phyloP scores from a whole-genome alignment of 2,888 invertebrate genomes.

The Clusia tigrina region DNA sequence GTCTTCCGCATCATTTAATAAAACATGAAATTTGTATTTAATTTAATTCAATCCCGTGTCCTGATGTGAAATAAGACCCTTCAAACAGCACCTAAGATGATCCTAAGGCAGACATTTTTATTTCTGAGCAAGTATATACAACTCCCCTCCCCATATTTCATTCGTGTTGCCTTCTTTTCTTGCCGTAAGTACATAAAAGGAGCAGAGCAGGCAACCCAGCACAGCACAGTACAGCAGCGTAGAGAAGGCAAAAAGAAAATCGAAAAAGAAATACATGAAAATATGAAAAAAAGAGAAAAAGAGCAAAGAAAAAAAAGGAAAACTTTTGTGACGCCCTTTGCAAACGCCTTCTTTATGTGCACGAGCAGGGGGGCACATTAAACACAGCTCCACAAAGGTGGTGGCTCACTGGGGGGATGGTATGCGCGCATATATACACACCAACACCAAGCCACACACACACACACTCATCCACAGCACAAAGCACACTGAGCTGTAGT shows the following conservation, averaged over 20 bases:
- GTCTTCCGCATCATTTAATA: slow-evolving; percentile 36
- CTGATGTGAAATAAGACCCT: slow-evolving; percentile 29
- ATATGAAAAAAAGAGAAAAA: background rate
- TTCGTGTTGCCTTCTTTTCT: background rate
- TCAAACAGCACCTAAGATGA: slow-evolving; percentile 25
- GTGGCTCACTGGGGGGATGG: slow-evolving; percentile 24
- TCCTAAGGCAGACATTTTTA: slow-evolving; percentile 17
- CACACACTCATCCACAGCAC: too few species aligned
- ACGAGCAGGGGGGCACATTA: slow-evolving; percentile 23
- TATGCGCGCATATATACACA: slow-evolving; percentile 8
- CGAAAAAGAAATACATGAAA: slow-evolving; percentile 19
- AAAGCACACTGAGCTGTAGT: slow-evolving; percentile 18
- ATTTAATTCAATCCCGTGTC: slow-evolving; percentile 37
- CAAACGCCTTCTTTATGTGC: slow-evolving; percentile 18
- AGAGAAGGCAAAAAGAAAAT: slow-evolving; percentile 22
- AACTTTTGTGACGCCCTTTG: slow-evolving; percentile 39
- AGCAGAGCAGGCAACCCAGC: slow-evolving; percentile 1
- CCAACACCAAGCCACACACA: too few species aligned
- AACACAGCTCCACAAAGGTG: slow-evolving; percentile 2
- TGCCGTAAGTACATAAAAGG: slow-evolving; percentile 13
- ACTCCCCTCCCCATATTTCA: too few species aligned
- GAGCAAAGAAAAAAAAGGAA: slow-evolving; percentile 18
- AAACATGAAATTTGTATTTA: slow-evolving; percentile 40
- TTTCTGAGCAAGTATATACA: background rate
- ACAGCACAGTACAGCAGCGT: background rate